phyloP scores from a whole-genome alignment of 2,797 vertebrate genomes.

The Staurois parvus region DNA sequence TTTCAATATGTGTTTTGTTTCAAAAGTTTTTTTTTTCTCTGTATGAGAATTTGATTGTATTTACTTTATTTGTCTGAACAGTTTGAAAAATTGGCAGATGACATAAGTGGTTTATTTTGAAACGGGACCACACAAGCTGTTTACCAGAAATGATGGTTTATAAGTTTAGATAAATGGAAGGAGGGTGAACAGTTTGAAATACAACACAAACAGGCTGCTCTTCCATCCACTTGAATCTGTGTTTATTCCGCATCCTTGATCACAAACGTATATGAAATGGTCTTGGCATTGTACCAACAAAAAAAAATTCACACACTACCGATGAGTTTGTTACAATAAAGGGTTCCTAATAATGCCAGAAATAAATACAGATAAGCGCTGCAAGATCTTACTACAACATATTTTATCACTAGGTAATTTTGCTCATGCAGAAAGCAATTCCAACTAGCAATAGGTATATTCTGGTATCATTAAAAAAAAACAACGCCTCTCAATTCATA shows the following conservation, averaged over 20 bases:
- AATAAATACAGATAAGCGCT: constrained; percentile 11
- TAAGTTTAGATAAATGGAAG: constrained; percentile 63
- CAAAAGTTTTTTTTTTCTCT: no score
- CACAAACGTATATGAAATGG: constrained; percentile 19
- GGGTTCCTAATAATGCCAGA: not conserved
- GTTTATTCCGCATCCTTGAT: not conserved
- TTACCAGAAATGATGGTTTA: constrained; percentile 59
- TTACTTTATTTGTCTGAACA: constrained; percentile 48
- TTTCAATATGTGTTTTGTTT: no score
- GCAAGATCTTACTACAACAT: not conserved
- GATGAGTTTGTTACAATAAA: not conserved
- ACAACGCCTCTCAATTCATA: no score
- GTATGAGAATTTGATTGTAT: constrained; percentile 28
- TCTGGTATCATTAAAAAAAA: no score
- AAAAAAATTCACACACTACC: not conserved
- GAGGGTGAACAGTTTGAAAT: constrained; percentile 57
- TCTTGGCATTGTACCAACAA: not conserved
- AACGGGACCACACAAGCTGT: constrained; percentile 71
- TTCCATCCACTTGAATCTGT: constrained; percentile 52
- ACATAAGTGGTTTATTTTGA: constrained; percentile 67
- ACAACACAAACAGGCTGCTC: constrained; percentile 29
- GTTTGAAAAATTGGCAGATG: constrained; percentile 60
- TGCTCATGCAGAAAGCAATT: no score
- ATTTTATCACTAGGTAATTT: no score
- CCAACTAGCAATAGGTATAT: no score